Evolutionary conservation across 2,888 invertebrate species (phyloP), one percentile per base, ranked within the genome.

Genomic region (Microplitis manilae): DNA sequence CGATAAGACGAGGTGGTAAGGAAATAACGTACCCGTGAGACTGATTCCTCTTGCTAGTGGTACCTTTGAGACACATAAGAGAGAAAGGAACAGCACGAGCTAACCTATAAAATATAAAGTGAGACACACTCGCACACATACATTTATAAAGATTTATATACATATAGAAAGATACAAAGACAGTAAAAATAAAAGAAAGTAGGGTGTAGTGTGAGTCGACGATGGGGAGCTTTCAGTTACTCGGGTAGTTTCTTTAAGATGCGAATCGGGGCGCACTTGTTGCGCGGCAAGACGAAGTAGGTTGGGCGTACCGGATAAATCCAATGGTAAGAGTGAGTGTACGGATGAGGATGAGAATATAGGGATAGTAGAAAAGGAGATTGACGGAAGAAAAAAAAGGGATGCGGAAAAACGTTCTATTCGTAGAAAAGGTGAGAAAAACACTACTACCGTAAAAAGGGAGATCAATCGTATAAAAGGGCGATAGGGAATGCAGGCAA

Each of bases 201-300:
- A 50, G 64, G 17, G 72, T 50, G 59, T 68, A 62, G 50, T 50
- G 50, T 50, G 13, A 50, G 69, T 73, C 68, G 74, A 68, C 75
- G 77, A 69, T 67, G 68, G 50, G 69, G 69, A 78, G 78, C 78
- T 79, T 73, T 78, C 76, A 65, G 67, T 76, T 73, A 70, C 77
- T 75, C 79, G 78, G 77, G 78, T 79, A 79, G 79, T 81, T 83
- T 82, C 83, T 83, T 82, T 81, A 83, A 83, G 83, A 83, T 81
- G 81, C 77, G 80, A 79, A 77, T 75, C 73, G 77, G 68, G 68
- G 77, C 67, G 68, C 89, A 89, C 90, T 90, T 89, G 90, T 90
- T 89, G 89, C 90, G 79, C 85, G 79, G 82, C 69, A 80, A 79
- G 81, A 74, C 79, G 80, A 76, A 79, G 77, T 75, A 68, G 72